Base-by-base conservation (phyloP, 2,797 vertebrate genomes). In the Diplodus sargus region DNA sequence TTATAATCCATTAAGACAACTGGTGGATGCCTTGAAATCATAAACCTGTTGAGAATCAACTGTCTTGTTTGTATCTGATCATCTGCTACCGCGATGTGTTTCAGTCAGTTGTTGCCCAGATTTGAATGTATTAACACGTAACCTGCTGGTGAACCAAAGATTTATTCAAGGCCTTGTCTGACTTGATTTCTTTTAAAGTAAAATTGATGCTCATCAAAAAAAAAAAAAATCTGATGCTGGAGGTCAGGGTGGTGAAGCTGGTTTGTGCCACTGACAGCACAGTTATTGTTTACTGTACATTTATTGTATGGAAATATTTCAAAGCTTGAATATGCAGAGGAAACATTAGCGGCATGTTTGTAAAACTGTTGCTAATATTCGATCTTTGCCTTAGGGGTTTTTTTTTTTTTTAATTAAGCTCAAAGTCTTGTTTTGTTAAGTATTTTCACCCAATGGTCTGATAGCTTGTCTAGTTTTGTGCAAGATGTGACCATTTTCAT, bases 101-200 rank as follows among this genome's bases (percentile, higher is more conserved):
- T 57, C n/a, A 42, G 18, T 56, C 17, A 17, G 2, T 9, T 53
- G 48, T 62, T 54, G 12, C 20, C 39, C 66, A 34, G n/a, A 59
- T 3, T 43, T 68, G 42, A 73, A 83, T 78, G 70, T 66, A 56
- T 11, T 15, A 3, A 2, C 8, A 20, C 2, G 23, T 20, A 30
- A 3, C 8, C n/a, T 54, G 53, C 25, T 34, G 70, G 5, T 58
- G 34, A 77, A 74, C 79, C 79, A 85, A 81, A 49, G 59, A 74
- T 39, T n/a, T 65, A 58, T 45, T 72, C 25, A 49, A 65, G 5
- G n/a, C 0, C 34, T 48, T 57, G 11, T n/a, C 54, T 52, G 42
- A 48, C 4, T 0, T 23, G 54, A 23, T 75, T 59, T 18, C 51
- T 23, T 43, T 0, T 12, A 14, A 60, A 39, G 69, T 62, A 8